phyloP scores from a whole-genome alignment of 2,888 invertebrate species.

The Cryptophagus acutangulus region DNA sequence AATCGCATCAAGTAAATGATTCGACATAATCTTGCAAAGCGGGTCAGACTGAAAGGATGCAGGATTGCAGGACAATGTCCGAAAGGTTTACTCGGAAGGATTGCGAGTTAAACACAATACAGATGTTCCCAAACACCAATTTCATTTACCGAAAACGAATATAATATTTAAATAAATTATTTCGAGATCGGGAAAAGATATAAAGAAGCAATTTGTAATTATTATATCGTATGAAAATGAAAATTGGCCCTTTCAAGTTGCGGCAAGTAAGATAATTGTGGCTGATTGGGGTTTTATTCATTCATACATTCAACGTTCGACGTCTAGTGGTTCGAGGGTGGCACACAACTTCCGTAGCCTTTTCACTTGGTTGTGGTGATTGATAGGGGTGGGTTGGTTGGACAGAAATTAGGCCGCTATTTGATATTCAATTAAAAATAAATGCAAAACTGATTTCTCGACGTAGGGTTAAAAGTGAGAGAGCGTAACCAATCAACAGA shows the following conservation, averaged over 20 bases:
- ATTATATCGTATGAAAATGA: too few species aligned
- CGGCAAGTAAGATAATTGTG: conserved; percentile 45
- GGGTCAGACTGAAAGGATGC: conserved; percentile 29
- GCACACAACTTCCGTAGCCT: conserved; percentile 36
- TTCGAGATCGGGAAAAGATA: too few species aligned
- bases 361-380: conserved; percentile 40
- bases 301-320: too few species aligned
- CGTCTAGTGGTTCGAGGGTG: too few species aligned
- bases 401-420: conserved; percentile 26
- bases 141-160: too few species aligned
- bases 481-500: conserved; percentile 31
- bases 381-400: conserved; percentile 35
- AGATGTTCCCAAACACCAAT: too few species aligned
- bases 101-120: too few species aligned
- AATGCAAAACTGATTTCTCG: conserved; percentile 13
- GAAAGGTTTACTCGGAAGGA: too few species aligned
- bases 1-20: conserved; percentile 49
- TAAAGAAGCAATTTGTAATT: too few species aligned
- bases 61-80: conserved; percentile 35
- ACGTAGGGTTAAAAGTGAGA: conserved; percentile 26
- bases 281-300: conserved; percentile 46
- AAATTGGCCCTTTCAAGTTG: conserved; percentile 32
- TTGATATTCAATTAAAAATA: conserved; percentile 26
- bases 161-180: too few species aligned
- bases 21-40: conserved; percentile 44